A percentile compares a stretch with the other conserved stretches of the same genome.
Evolutionary conservation across 2,888 invertebrate species (phyloP).

Genomic region (Drosophila leonis): DNA sequence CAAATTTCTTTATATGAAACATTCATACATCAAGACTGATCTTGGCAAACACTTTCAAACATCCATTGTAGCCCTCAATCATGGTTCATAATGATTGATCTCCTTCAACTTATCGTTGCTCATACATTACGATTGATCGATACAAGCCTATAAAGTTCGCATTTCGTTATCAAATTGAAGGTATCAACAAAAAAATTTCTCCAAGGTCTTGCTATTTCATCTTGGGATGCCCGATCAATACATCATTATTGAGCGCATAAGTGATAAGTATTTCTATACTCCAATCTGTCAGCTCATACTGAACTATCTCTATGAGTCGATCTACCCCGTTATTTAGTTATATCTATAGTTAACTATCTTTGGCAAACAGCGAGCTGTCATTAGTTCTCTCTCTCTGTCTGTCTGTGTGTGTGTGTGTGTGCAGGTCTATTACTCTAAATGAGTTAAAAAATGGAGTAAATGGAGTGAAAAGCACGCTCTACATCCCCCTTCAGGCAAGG

Average conservation of each 20-base stretch:
- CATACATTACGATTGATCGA: too few species aligned
- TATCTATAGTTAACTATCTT: constrained; percentile 32
- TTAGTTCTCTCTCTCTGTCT: constrained; percentile 44
- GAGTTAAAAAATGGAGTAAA: constrained; percentile 78
- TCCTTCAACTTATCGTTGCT: too few species aligned
- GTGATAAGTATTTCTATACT: background rate
- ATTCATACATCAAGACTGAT: background rate
- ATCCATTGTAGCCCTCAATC: too few species aligned
- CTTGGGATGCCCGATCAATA: too few species aligned
- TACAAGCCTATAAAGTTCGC: background rate
- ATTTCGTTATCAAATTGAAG: too few species aligned
- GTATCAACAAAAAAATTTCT: too few species aligned
- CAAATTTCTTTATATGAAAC: background rate
- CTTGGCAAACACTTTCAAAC: too few species aligned
- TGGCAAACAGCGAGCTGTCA: constrained; percentile 46
- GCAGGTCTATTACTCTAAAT: constrained; percentile 63
- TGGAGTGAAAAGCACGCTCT: constrained; percentile 43
- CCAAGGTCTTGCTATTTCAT: too few species aligned
- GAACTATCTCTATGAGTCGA: background rate
- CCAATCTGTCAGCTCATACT: background rate
- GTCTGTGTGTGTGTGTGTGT: background rate
- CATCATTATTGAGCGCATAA: background rate
- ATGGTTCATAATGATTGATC: background rate
- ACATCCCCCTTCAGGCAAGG: constrained; percentile 23
- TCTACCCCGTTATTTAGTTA: background rate